Evolutionary conservation across 2,113 vertebrate species (phyloP).

Genomic region (Sander lucioperca): DNA sequence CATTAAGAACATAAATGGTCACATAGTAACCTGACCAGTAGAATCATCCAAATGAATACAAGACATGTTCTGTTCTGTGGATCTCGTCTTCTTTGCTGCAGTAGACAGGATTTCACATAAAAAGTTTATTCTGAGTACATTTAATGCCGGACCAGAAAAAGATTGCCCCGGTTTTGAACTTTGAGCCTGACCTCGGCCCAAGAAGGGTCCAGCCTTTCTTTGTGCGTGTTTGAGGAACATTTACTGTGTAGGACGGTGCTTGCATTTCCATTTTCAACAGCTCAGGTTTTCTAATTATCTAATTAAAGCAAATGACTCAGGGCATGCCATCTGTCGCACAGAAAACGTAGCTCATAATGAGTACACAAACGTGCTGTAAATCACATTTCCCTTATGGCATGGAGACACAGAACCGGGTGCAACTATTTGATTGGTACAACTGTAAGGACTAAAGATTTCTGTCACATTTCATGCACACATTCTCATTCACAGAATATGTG

Average conservation of each 20-base stretch:
- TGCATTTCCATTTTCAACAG: conserved; percentile 1
- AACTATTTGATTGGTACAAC: background rate
- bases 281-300: conserved; percentile 7
- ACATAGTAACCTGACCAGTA: background rate
- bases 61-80: background rate
- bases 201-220: background rate
- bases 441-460: background rate
- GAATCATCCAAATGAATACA: background rate
- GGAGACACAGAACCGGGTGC: background rate
- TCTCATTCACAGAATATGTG: too few relatives aligned
- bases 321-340: background rate
- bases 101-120: background rate
- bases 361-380: background rate
- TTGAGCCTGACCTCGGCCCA: conserved; percentile 13
- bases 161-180: conserved; percentile 4
- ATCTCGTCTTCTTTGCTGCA: too few relatives aligned
- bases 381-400: conserved; percentile 13
- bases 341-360: conserved; percentile 4
- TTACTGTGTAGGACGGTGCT: background rate
- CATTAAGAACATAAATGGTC: background rate
- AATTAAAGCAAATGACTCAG: conserved; percentile 15
- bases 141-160: background rate
- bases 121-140: background rate
- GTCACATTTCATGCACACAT: too few relatives aligned
- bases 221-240: background rate